These are phyloP conservation scores for Cephalotes varians DNA, from an alignment of 2,888 invertebrate genomes.

Conservation along the genomic window DNA sequence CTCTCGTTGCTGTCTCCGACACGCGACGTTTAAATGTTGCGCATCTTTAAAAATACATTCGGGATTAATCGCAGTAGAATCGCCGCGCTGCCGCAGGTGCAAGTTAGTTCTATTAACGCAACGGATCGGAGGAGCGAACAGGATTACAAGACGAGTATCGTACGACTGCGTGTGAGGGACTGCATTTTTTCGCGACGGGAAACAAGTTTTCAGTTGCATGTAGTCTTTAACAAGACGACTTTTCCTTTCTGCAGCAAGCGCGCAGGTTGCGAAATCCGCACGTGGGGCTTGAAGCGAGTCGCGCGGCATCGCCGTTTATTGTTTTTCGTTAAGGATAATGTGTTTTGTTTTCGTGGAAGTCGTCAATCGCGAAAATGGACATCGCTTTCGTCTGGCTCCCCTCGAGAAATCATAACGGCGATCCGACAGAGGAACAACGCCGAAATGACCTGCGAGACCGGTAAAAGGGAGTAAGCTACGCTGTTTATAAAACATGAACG, in stretches of 20 bases:
- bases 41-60: conserved; percentile 29
- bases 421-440: neutral
- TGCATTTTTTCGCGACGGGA: conserved; percentile 59
- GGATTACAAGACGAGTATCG: conserved; percentile 51
- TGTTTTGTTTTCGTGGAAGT: neutral
- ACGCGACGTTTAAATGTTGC: neutral
- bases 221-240: conserved; percentile 51
- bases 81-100: neutral
- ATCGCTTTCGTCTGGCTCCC: neutral
- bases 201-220: conserved; percentile 53
- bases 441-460: neutral
- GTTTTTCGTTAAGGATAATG: conserved; percentile 34
- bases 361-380: neutral
- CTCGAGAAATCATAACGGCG: neutral
- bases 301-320: neutral
- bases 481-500: neutral
- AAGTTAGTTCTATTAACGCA: neutral
- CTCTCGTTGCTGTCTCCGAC: neutral
- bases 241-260: conserved; percentile 47
- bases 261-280: conserved; percentile 46
- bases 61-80: conserved; percentile 14
- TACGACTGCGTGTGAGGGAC: conserved; percentile 12
- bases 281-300: neutral
- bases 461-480: neutral
- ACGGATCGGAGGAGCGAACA: conserved; percentile 24